Evolutionary conservation across 2,888 invertebrate genomes (phyloP), one percentile per base, ranked within the genome.

Genomic region (Trisateles emortualis): DNA sequence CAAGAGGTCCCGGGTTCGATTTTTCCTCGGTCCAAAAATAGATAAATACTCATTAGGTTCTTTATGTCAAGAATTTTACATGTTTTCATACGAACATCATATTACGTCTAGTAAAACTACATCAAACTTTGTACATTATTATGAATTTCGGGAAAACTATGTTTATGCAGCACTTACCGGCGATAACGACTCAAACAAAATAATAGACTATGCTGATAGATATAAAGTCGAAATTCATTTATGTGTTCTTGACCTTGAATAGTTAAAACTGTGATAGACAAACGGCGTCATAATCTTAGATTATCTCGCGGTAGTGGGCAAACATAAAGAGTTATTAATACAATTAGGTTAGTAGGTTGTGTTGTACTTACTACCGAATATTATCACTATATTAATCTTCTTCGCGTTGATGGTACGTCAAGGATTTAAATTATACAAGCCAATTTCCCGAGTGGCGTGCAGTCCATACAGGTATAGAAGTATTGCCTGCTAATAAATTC

Each of bases 331-430:
- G 16, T 32, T 11, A 16, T 36, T 36, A 36, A 36, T 14, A 36
- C 19, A 36, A 36, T 1, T 36, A 19, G 36, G 36, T 36, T 36
- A 36, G n/a, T 36, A 36, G 36, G 19, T 36, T n/a, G 19, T 19
- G 19, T 19, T n/a, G 33, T 14, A 33, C 36, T 36, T n/a, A n/a
- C n/a, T n/a, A 11, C 33, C 13, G 33, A 14, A 14, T 1, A 33
- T 33, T 13, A 33, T 33, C 33, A 13, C 13, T 11, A 29, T 29
- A 3, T 29, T 29, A 29, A 29, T n/a, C n/a, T n/a, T n/a, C n/a
- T n/a, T n/a, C n/a, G n/a, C n/a, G n/a, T n/a, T n/a, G n/a, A n/a
- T n/a, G n/a, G n/a, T n/a, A n/a, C n/a, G n/a, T n/a, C n/a, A n/a
- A n/a, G n/a, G n/a, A n/a, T n/a, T n/a, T n/a, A n/a, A n/a, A n/a